Evolutionary conservation across 2,797 vertebrate genomes (phyloP).

Genomic region (Crenuchus spilurus): DNA sequence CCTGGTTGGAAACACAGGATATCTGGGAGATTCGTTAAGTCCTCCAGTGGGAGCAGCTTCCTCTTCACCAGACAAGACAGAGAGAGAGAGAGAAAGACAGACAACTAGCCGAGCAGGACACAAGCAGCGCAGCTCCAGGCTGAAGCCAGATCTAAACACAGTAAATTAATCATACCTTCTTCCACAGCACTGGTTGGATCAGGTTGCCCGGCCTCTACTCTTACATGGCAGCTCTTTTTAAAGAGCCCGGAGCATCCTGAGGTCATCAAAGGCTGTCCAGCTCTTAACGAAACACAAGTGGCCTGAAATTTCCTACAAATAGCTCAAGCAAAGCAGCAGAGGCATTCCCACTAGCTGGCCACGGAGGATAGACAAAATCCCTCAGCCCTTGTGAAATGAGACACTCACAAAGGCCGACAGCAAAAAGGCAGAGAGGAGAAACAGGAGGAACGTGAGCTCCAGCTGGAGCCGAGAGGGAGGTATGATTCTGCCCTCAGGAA

Average conservation of each 20-base stretch:
- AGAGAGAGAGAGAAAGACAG: slow-evolving; percentile 11
- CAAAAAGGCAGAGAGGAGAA: slow-evolving; percentile 19
- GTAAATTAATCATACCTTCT: slow-evolving; percentile 84
- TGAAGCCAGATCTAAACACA: slow-evolving; percentile 56
- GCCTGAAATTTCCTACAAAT: slow-evolving; percentile 51
- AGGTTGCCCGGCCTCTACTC: slow-evolving; percentile 76
- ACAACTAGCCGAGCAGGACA: slow-evolving; percentile 12
- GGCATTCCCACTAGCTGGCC: slow-evolving; percentile 35
- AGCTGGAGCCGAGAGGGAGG: slow-evolving; percentile 9
- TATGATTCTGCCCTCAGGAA: neutral
- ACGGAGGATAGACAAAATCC: slow-evolving; percentile 7
- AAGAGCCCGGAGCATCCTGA: slow-evolving; percentile 47
- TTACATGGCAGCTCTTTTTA: slow-evolving; percentile 70
- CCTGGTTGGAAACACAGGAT: slow-evolving; percentile 41
- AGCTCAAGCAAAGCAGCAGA: slow-evolving; percentile 38
- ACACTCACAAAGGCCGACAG: neutral
- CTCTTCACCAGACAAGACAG: slow-evolving; percentile 1
- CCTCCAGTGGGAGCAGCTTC: slow-evolving; percentile 13
- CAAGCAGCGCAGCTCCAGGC: slow-evolving; percentile 52
- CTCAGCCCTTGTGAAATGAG: slow-evolving; percentile 22
- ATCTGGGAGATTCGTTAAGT: slow-evolving; percentile 47
- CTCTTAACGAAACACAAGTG: slow-evolving; percentile 29
- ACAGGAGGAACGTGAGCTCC: slow-evolving; percentile 6
- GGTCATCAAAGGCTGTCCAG: slow-evolving; percentile 24
- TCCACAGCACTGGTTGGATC: slow-evolving; percentile 69